Base-by-base conservation (phyloP, 2,888 invertebrate species). In the Pheosia gnoma region DNA sequence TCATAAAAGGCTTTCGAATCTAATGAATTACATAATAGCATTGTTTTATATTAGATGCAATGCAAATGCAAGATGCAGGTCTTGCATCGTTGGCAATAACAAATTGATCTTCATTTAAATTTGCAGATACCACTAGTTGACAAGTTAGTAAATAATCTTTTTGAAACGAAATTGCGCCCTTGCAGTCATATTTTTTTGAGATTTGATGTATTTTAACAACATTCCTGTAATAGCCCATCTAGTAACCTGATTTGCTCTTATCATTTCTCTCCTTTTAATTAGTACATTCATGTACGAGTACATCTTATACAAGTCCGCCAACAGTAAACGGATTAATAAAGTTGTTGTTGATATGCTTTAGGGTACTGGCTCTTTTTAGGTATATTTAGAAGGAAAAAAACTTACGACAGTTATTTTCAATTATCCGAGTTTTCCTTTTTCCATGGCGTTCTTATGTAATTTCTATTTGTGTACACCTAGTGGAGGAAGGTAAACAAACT, bases 1-100 rank as follows among this genome's bases (percentile, higher is more conserved):
- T 53, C 36, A 53, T 38, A 53, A 25, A 10, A 38, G 37, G 9
- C 56, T 56, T 56, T 41, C 56, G 13, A n/a, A 41, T 56, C 41
- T 39, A 7, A 25, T 25, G 51, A 51, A 51, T n/a, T 25, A 25
- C 4, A 49, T 7, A 52, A 3, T 52, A 10, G 52, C 37, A 25
- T 52, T 52, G 52, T 36, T 8, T 7, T 6, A 2, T 36, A 4
- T 52, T 52, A 9, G 25, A 25, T n/a, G n/a, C n/a, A n/a, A n/a
- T n/a, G n/a, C n/a, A n/a, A n/a, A n/a, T n/a, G n/a, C n/a, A n/a
- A n/a, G n/a, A n/a, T n/a, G n/a, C n/a, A n/a, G n/a, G n/a, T n/a
- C 25, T 25, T 25, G 25, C 25, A 25, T 25, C 25, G 2, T 25
- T 25, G 25, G 25, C 25, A 25, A 25, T 25, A 25, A 25, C 25